These are phyloP conservation scores for Drosophila sp. DNA, from an alignment of 1,140 invertebrate species.

Conservation along the genomic window DNA sequence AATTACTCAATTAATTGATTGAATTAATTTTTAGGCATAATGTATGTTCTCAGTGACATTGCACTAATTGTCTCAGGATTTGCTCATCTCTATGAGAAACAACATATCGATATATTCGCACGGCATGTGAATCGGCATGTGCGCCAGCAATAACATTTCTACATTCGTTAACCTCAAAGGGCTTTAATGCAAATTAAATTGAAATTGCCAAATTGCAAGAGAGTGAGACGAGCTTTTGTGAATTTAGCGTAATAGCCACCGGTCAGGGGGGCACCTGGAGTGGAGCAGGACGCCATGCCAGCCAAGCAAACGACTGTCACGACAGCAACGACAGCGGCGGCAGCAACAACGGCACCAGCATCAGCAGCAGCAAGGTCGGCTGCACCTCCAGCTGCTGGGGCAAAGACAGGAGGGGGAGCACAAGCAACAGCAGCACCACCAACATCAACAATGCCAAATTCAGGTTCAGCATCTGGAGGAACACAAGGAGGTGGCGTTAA, in stretches of 20 bases:
- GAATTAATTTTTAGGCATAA: no score
- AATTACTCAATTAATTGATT: no score
- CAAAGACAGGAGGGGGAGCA: neutral
- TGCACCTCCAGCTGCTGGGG: neutral
- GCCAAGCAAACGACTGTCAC: conserved; percentile 56
- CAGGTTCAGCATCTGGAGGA: conserved; percentile 24
- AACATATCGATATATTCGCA: neutral
- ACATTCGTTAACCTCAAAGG: conserved; percentile 1
- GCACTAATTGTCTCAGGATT: neutral
- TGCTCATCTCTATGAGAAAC: neutral
- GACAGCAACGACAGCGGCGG: conserved; percentile 25
- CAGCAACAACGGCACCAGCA: conserved; percentile 10
- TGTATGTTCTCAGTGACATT: neutral
- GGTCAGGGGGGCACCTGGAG: conserved; percentile 31
- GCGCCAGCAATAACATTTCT: conserved; percentile 8
- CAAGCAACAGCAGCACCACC: neutral
- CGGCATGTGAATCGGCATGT: neutral
- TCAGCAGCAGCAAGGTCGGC: neutral
- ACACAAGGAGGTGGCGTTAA: conserved; percentile 14
- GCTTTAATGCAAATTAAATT: conserved; percentile 2
- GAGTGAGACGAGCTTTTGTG: neutral
- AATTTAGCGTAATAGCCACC: conserved; percentile 1
- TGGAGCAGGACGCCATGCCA: conserved; percentile 51
- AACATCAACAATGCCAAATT: conserved; percentile 32
- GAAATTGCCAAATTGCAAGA: neutral